phyloP scores from a whole-genome alignment of 2,888 invertebrate species.

The Athalia rosae region DNA sequence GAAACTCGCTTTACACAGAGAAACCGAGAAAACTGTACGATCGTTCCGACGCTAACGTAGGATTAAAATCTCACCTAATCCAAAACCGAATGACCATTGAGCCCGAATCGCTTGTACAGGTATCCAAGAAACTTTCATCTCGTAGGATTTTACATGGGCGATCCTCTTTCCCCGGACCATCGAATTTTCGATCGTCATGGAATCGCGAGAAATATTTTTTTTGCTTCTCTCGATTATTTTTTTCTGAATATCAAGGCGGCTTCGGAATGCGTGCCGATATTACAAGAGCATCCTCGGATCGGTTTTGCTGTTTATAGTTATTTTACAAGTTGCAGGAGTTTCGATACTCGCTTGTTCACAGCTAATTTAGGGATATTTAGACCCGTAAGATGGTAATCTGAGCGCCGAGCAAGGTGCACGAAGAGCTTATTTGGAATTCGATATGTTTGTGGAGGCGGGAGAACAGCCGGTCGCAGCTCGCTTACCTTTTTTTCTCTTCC shows the following conservation, averaged over 20 bases:
- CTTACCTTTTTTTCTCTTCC: constrained; percentile 26
- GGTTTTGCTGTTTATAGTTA: constrained; percentile 15
- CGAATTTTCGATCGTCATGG: too few species aligned
- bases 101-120: too few species aligned
- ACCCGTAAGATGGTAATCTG: constrained; percentile 58
- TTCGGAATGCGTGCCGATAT: background rate
- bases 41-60: background rate
- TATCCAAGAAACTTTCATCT: too few species aligned
- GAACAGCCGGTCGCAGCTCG: constrained; percentile 46
- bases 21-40: background rate
- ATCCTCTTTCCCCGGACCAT: too few species aligned
- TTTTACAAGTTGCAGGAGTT: constrained; percentile 40
- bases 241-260: too few species aligned
- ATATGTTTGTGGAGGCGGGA: constrained; percentile 50
- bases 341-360: constrained; percentile 45
- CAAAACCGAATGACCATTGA: background rate
- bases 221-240: too few species aligned
- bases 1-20: constrained; percentile 1
- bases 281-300: background rate
- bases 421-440: constrained; percentile 46
- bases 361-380: constrained; percentile 48
- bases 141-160: too few species aligned
- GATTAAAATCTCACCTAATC: constrained; percentile 26
- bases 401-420: constrained; percentile 54
- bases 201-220: too few species aligned